Base-by-base conservation (phyloP, 2,797 vertebrate genomes). In the Sciurus vulgaris region DNA sequence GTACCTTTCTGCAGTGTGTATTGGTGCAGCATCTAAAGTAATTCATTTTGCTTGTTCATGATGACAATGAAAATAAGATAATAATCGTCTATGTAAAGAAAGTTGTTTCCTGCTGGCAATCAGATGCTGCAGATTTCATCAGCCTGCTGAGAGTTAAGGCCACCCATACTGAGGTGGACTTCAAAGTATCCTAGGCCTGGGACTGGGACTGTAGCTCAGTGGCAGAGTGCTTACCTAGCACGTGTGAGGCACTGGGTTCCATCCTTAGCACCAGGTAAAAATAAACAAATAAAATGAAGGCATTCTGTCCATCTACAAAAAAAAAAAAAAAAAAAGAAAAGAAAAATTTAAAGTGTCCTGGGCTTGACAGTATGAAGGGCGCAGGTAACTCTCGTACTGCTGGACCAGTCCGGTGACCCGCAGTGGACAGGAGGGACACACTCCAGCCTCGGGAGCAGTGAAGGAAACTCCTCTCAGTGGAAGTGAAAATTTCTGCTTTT, bases 41-140 rank as follows among this genome's bases (percentile, higher is more conserved):
- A 78, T 49, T 35, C 7, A 3, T 13, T 51, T 87, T 87, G 30
- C 4, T 85, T 41, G 11, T 89, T 5, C 85, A 5, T n/a, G 47
- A 74, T 70, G 79, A 83, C 72, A 54, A 22, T 61, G 26, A 82
- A 73, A 89, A 56, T 87, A 72, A 65, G 76, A 74, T 33, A 61
- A 76, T 65, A 30, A 86, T 49, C 49, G 41, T 70, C 11, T 18
- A 38, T 20, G 38, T 33, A 38, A 85, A 91, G 4, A 44, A 79
- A 59, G 28, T 4, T 74, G 51, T 78, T 89, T 81, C 33, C 7
- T 10, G 47, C 35, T 47, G 9, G 35, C 33, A 49, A 49, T 33
- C 73, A 91, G n/a, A 38, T 38, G 24, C 13, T 72, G 2, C 7
- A 44, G 54, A n/a, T 47, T 51, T 8, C 49, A 17, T 18, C 18